A percentile compares a stretch with the other conserved stretches of the same genome.
These are phyloP conservation scores for Tetraodon nigroviridis DNA, from an alignment of 2,113 vertebrate species.

Conservation along the genomic window DNA sequence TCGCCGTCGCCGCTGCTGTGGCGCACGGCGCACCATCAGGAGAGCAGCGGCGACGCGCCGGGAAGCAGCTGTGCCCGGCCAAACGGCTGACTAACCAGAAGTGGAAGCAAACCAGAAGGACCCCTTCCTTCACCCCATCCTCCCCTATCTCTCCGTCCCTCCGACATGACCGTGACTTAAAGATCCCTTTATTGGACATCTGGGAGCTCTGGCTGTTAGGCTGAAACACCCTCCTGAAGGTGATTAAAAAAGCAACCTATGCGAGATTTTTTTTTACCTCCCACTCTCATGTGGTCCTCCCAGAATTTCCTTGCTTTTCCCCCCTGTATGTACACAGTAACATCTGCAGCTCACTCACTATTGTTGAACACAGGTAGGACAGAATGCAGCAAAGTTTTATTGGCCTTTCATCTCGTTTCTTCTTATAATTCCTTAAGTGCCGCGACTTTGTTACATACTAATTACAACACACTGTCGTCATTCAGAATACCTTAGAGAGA, in stretches of 20 bases:
- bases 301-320: not conserved
- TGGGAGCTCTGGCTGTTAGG: slow-evolving; percentile 29
- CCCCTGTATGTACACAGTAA: not conserved
- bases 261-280: slow-evolving; percentile 4
- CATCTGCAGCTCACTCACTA: not conserved
- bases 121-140: no score
- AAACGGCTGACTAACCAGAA: slow-evolving; percentile 43
- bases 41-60: slow-evolving; percentile 21
- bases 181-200: slow-evolving; percentile 31
- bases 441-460: slow-evolving; percentile 38
- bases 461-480: slow-evolving; percentile 55
- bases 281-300: not conserved
- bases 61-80: slow-evolving; percentile 53
- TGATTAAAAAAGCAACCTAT: slow-evolving; percentile 39
- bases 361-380: not conserved
- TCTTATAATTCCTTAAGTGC: not conserved
- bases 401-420: slow-evolving; percentile 2
- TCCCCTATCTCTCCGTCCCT: slow-evolving; percentile 3
- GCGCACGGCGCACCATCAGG: slow-evolving; percentile 18
- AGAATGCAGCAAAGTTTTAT: slow-evolving; percentile 3
- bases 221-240: slow-evolving; percentile 30
- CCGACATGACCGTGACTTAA: slow-evolving; percentile 39
- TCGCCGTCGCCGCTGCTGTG: slow-evolving; percentile 8
- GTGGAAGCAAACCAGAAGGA: slow-evolving; percentile 1
- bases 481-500: slow-evolving; percentile 17